A percentile compares a stretch with the other conserved stretches of the same genome.
phyloP scores from a whole-genome alignment of 2,888 invertebrate genomes.

The Athalia circularis region DNA sequence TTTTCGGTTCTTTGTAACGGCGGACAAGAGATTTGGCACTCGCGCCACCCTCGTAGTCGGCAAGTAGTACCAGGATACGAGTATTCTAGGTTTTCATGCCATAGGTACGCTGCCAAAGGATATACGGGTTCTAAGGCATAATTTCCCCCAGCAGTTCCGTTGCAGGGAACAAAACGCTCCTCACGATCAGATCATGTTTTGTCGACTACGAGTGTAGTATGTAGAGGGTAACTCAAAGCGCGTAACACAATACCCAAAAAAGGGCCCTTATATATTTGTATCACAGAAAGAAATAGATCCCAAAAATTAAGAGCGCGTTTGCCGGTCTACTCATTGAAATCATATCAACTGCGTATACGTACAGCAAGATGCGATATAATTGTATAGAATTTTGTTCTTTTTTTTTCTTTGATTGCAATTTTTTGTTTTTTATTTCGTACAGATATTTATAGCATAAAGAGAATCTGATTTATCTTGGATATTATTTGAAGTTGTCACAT shows the following conservation, averaged over 20 bases:
- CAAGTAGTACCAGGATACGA: constrained; percentile 25
- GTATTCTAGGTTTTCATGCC: background rate
- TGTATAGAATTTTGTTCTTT: background rate
- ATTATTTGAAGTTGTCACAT: too few species aligned
- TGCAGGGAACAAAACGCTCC: constrained; percentile 2
- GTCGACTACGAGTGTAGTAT: constrained; percentile 1
- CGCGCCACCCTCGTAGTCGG: constrained; percentile 13
- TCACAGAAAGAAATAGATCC: background rate
- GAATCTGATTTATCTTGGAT: too few species aligned
- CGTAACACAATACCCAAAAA: constrained; percentile 22
- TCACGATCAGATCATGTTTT: constrained; percentile 14
- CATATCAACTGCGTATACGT: background rate
- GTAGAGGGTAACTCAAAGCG: constrained; percentile 13
- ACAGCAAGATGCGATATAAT: too few species aligned
- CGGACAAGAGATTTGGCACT: constrained; percentile 5
- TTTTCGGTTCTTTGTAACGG: constrained; percentile 10
- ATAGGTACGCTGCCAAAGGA: background rate
- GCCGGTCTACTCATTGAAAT: constrained; percentile 6
- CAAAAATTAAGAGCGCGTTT: constrained; percentile 2
- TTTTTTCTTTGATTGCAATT: too few species aligned
- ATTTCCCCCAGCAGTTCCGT: constrained; percentile 9
- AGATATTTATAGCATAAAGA: too few species aligned
- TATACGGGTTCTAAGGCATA: background rate
- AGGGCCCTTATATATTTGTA: background rate
- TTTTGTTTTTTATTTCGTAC: too few species aligned